phyloP scores from a whole-genome alignment of 2,888 invertebrate genomes.

The Chouioia cunea region DNA sequence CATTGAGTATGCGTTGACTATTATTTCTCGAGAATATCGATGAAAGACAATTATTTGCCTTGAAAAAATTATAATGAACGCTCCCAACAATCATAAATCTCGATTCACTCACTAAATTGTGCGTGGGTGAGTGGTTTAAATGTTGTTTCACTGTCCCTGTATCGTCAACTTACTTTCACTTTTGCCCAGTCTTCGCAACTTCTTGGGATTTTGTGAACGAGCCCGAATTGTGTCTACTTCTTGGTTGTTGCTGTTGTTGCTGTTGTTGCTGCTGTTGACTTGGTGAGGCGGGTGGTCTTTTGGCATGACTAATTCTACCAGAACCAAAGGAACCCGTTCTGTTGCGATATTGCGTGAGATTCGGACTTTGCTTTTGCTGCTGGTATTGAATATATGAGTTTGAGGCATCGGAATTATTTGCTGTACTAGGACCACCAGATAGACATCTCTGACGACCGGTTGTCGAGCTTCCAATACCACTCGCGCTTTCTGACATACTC shows the following conservation, averaged over 20 bases:
- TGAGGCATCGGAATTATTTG: slow-evolving; percentile 34
- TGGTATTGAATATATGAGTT: slow-evolving; percentile 38
- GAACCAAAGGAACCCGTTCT: slow-evolving; percentile 65
- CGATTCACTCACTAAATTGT: slow-evolving; percentile 8
- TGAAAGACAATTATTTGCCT: slow-evolving; percentile 20
- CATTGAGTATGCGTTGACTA: slow-evolving; percentile 35
- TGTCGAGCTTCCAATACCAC: slow-evolving; percentile 63
- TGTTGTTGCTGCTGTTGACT: slow-evolving; percentile 55
- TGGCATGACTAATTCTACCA: slow-evolving; percentile 59
- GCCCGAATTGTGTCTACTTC: slow-evolving; percentile 60
- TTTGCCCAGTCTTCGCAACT: slow-evolving; percentile 48
- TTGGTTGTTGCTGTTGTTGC: slow-evolving; percentile 48
- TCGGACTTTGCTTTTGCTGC: slow-evolving; percentile 58
- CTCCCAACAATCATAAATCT: slow-evolving; percentile 11
- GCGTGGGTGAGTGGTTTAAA: neutral
- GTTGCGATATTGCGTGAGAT: slow-evolving; percentile 60
- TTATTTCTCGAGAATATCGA: slow-evolving; percentile 7
- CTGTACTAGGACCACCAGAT: slow-evolving; percentile 64
- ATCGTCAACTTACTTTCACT: slow-evolving; percentile 39
- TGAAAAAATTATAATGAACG: slow-evolving; percentile 26
- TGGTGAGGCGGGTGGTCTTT: slow-evolving; percentile 58
- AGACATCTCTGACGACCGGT: slow-evolving; percentile 62
- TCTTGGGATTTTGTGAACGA: slow-evolving; percentile 59
- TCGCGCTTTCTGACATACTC: slow-evolving; percentile 77
- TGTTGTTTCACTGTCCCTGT: slow-evolving; percentile 9